Evolutionary conservation across 2,113 vertebrate genomes (phyloP).

Genomic region (Lates calcarifer): DNA sequence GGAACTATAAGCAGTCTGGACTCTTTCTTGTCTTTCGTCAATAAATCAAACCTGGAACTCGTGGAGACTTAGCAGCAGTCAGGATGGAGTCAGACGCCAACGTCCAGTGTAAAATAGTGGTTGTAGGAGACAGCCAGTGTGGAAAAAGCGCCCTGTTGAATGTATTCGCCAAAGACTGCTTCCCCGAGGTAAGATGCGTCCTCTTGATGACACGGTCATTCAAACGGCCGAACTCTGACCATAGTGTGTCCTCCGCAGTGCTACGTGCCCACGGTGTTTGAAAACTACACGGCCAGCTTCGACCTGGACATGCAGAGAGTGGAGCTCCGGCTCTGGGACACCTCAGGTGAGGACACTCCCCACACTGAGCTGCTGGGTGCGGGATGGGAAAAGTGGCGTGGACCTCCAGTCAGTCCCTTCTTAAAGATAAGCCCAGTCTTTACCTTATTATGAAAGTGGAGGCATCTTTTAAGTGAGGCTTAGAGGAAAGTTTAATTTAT

Average conservation of each 20-base stretch:
- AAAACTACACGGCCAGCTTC: constrained; percentile 27
- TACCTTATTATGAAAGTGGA: no score
- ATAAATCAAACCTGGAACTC: no score
- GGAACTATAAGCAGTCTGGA: neutral
- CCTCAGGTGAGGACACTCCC: constrained; percentile 8
- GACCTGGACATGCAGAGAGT: constrained; percentile 15
- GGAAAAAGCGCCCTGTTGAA: constrained; percentile 68
- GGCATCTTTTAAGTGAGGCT: no score
- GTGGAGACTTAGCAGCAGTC: neutral
- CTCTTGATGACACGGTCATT: no score
- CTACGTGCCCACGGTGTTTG: constrained; percentile 31
- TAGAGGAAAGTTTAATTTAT: no score
- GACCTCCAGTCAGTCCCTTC: no score
- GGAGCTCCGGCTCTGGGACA: constrained; percentile 27
- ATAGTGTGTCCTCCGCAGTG: neutral
- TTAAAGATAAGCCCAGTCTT: no score
- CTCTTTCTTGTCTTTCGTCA: neutral
- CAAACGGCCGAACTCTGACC: neutral
- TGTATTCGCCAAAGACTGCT: constrained; percentile 91
- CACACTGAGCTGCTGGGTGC: no score
- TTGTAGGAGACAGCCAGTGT: constrained; percentile 69
- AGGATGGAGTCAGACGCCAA: neutral
- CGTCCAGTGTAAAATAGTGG: constrained; percentile 63
- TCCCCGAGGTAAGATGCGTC: constrained; percentile 86
- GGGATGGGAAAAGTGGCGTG: no score